Evolutionary conservation across 1,140 invertebrate species (phyloP).

Genomic region (Nebria ingens): DNA sequence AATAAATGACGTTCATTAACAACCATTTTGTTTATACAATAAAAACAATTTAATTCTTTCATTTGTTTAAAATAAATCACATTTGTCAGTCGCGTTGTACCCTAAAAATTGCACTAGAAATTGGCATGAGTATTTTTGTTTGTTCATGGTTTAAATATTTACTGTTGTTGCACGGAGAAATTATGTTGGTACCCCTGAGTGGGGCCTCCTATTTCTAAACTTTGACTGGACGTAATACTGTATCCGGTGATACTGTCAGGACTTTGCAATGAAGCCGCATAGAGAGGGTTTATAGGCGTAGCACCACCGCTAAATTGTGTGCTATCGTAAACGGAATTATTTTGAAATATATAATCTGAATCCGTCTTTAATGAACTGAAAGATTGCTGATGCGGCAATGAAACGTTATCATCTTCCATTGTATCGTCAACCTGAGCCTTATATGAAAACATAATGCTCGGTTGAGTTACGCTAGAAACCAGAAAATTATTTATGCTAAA

Average conservation of each 20-base stretch:
- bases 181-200: constrained; percentile 11
- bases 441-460: constrained; percentile 71
- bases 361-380: constrained; percentile 67
- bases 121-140: neutral
- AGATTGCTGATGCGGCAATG: constrained; percentile 64
- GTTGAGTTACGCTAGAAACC: constrained; percentile 53
- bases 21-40: too few species aligned
- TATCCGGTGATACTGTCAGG: constrained; percentile 55
- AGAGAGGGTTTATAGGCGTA: constrained; percentile 57
- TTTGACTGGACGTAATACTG: constrained; percentile 11
- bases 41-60: too few species aligned
- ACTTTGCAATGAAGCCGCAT: constrained; percentile 61
- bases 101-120: neutral
- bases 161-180: constrained; percentile 10
- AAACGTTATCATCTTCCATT: constrained; percentile 67
- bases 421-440: constrained; percentile 71
- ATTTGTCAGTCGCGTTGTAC: neutral
- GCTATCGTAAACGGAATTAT: constrained; percentile 66
- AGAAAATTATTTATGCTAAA: constrained; percentile 8
- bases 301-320: constrained; percentile 59
- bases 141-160: too few species aligned
- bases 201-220: constrained; percentile 11
- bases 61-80: neutral
- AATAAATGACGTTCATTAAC: too few species aligned
- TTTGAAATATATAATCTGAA: constrained; percentile 69